phyloP scores from a whole-genome alignment of 2,797 vertebrate genomes.

The Denticeps clupeoides region DNA sequence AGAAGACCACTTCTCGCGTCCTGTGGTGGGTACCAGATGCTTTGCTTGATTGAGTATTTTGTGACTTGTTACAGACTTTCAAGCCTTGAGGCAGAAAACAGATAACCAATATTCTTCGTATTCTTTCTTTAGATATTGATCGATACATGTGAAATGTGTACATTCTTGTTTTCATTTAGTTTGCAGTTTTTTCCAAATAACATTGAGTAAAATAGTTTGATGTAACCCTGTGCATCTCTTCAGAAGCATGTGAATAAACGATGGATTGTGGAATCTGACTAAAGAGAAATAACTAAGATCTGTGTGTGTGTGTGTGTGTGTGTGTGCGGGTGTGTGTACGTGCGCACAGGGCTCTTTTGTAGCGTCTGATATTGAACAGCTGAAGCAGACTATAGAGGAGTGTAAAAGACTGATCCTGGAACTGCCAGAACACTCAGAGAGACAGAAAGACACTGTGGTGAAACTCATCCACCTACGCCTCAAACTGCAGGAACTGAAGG shows the following conservation, averaged over 20 bases:
- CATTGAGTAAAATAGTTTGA: too few species aligned
- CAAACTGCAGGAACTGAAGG: constrained; percentile 93
- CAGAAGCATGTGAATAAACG: too few species aligned
- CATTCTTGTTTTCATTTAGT: background rate
- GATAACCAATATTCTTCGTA: background rate
- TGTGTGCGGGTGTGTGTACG: background rate
- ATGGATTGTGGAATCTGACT: too few species aligned
- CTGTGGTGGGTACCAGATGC: constrained; percentile 58
- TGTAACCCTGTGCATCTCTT: too few species aligned
- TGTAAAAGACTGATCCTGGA: constrained; percentile 85
- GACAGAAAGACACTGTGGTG: constrained; percentile 86
- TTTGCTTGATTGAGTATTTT: too few species aligned
- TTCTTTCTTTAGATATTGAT: background rate
- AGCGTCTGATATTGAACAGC: constrained; percentile 77
- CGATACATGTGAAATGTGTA: background rate
- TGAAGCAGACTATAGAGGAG: constrained; percentile 84
- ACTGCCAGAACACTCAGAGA: constrained; percentile 85
- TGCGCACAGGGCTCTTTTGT: constrained; percentile 72
- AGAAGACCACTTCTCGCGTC: constrained; percentile 91
- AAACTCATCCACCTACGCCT: constrained; percentile 91
- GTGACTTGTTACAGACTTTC: too few species aligned
- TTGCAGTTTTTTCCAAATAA: background rate
- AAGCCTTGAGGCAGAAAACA: too few species aligned
- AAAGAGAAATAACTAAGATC: background rate
- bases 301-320: background rate